Conservation (phyloP, 1,140 invertebrate species). For the Zaprionus davidi region DNA sequence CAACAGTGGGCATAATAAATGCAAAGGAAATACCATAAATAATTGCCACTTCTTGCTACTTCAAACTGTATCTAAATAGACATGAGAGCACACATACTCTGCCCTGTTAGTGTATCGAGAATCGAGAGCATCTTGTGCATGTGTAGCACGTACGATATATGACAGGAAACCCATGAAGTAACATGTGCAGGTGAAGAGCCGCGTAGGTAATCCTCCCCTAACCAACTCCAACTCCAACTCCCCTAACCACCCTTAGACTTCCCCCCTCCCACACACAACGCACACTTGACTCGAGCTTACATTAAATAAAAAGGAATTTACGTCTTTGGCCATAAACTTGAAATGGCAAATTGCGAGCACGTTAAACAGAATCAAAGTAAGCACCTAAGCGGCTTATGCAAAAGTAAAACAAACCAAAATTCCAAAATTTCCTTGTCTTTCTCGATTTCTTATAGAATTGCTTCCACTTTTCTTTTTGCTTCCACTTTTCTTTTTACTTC, state of each 20-base stretch:
- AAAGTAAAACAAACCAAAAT: constrained; percentile 66
- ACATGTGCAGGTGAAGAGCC: constrained; percentile 20
- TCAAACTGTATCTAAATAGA: background rate
- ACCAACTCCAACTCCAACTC: too few relatives aligned
- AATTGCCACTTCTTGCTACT: background rate
- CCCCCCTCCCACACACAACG: background rate
- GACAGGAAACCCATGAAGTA: constrained; percentile 38
- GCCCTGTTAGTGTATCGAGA: background rate
- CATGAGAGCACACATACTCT: background rate
- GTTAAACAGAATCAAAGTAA: constrained; percentile 72
- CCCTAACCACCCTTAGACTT: background rate
- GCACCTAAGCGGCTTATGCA: constrained; percentile 77
- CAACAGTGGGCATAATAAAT: background rate
- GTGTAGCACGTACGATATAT: constrained; percentile 40
- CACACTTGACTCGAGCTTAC: constrained; percentile 54
- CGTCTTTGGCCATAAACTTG: constrained; percentile 65
- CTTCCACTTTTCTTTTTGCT: background rate
- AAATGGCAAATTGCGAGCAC: constrained; percentile 50
- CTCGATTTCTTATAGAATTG: constrained; percentile 23
- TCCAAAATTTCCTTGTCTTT: constrained; percentile 10
- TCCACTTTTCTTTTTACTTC: background rate
- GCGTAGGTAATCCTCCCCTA: constrained; percentile 9
- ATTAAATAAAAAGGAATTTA: constrained; percentile 75
- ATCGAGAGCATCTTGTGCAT: constrained; percentile 35
- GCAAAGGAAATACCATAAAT: background rate